Base-by-base conservation (phyloP, 2,888 invertebrate genomes). In the Hemithea aestivaria region DNA sequence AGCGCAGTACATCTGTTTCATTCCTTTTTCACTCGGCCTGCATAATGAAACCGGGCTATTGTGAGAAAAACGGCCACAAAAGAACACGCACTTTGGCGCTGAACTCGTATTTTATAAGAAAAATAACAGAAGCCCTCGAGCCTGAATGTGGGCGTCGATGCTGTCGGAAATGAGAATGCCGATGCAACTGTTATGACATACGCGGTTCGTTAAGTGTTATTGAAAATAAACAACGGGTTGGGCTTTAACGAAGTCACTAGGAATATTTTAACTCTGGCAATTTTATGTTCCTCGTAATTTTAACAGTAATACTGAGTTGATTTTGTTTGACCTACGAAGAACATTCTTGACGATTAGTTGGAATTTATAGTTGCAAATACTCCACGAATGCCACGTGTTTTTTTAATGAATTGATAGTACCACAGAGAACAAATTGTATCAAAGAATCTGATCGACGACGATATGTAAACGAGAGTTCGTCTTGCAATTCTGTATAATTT, bases 171-270 rank as follows among this genome's bases (percentile, higher is more conserved):
- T 68, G 75, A 73, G 78, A 80, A 83, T 80, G 75, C 72, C 72
- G 73, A 70, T 72, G 76, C 84, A 83, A 83, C 84, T 84, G 83
- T 83, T 84, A 83, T 82, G 81, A 79, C 80, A 81, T 75, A 78
- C 82, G 78, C 69, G 69, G 70, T 74, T 73, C 72, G 74, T 77
- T 78, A 74, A 71, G 66, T 72, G 71, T 69, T 73, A 67, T 75
- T 69, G 66, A 73, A 74, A 77, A 78, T 73, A 81, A 82, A 81
- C 70, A 75, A 68, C 62, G 52, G 60, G 48, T 51, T 32, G 33
- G 50, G 55, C 56, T 60, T 63, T 67, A 72, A 71, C 64, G 64
- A 73, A 71, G 26, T 22, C 35, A 45, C 48, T 43, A 44, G 36
- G 39, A 33, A 40, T 55, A 36, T 37, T 42, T 39, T 10, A 25